A percentile compares a stretch with the other conserved stretches of the same genome.
Evolutionary conservation across 2,113 vertebrate genomes (phyloP).

Genomic region (Spilogale gracilis): DNA sequence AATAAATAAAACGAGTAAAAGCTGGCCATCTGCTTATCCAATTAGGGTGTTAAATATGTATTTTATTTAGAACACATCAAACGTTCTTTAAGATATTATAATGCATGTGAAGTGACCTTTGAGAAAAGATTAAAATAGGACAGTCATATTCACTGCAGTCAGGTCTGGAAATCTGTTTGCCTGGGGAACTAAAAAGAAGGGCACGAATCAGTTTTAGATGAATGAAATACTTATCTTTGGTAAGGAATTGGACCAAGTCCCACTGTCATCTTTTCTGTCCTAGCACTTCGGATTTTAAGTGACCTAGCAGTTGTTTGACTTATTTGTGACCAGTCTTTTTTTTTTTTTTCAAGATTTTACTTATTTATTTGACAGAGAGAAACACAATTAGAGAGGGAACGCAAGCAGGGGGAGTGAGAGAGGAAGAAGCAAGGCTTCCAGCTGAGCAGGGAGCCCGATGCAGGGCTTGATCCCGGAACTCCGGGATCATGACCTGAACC

Average conservation of each 20-base stretch:
- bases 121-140: constrained; percentile 2
- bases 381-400: no score
- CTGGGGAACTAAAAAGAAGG: neutral
- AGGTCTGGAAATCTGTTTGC: neutral
- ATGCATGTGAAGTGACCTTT: neutral
- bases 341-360: no score
- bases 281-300: neutral
- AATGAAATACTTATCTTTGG: neutral
- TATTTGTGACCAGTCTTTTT: neutral
- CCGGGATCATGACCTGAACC: no score
- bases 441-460: no score
- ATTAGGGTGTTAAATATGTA: neutral
- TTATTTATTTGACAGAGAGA: no score
- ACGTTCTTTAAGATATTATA: neutral
- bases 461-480: no score
- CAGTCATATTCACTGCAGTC: neutral
- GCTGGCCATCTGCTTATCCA: neutral
- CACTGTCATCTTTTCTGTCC: neutral
- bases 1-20: neutral
- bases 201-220: neutral
- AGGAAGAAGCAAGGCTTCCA: no score
- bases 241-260: neutral
- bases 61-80: constrained; percentile 48
- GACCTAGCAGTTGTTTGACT: neutral
- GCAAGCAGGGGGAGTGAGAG: no score